Evolutionary conservation across 2,797 vertebrate genomes (phyloP).

Genomic region (Mus caroli): DNA sequence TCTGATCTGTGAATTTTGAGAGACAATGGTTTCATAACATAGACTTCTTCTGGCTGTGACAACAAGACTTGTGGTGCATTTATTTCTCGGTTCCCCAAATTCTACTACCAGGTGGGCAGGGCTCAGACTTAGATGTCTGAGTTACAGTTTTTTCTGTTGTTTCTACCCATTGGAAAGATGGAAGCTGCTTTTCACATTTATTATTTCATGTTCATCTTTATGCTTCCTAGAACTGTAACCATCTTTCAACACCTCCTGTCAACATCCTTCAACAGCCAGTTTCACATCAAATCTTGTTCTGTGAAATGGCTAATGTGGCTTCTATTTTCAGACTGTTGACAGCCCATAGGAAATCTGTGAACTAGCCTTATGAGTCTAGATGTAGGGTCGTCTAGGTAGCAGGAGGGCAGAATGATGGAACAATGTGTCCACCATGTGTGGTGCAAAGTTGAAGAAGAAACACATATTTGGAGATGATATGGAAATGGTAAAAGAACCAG

Average conservation of each 20-base stretch:
- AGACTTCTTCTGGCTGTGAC: background rate
- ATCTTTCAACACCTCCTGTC: background rate
- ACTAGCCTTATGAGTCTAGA: background rate
- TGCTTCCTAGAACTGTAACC: background rate
- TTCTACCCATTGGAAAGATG: background rate
- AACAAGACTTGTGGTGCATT: background rate
- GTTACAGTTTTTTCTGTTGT: background rate
- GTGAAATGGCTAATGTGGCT: background rate
- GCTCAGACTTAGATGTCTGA: background rate
- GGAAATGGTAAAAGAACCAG: background rate
- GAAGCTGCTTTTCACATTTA: background rate
- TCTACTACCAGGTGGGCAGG: background rate
- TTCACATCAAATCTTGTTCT: background rate
- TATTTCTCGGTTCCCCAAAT: background rate
- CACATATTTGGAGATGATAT: background rate
- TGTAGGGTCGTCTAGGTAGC: background rate
- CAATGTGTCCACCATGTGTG: background rate
- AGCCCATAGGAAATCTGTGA: background rate
- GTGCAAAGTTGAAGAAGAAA: background rate
- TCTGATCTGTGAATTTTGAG: background rate
- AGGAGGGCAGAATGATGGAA: background rate
- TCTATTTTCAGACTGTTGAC: background rate
- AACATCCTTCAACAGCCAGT: background rate
- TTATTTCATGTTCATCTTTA: background rate
- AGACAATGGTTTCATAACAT: rapidly evolving